Conservation (phyloP, 2,113 vertebrate species). For the Antidorcas marsupialis region DNA sequence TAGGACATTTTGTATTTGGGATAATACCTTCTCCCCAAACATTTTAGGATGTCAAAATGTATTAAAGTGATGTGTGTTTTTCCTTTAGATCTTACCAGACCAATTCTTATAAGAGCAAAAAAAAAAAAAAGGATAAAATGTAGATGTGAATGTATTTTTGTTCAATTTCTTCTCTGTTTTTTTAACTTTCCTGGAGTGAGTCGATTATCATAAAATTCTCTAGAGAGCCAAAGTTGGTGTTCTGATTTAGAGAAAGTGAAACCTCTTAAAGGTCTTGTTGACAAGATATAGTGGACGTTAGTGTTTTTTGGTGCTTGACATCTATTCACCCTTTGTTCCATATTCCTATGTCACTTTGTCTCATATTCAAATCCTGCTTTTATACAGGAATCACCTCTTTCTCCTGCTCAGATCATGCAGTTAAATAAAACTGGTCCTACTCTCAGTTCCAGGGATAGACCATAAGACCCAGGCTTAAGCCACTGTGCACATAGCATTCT, state of each 20-base stretch:
- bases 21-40: not conserved
- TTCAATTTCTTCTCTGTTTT: not conserved
- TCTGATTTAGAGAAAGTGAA: not conserved
- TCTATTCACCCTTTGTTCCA: not conserved
- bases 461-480: not conserved
- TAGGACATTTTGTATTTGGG: slow-evolving; percentile 5
- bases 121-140: not conserved
- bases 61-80: slow-evolving; percentile 17
- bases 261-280: not conserved
- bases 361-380: not conserved
- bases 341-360: not conserved
- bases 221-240: not conserved
- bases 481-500: not conserved
- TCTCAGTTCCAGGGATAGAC: not conserved
- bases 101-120: not conserved
- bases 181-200: not conserved
- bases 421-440: not conserved
- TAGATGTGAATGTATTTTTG: slow-evolving; percentile 27
- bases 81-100: not conserved
- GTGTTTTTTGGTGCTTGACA: not conserved
- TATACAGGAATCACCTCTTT: not conserved
- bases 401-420: not conserved
- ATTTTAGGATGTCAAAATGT: slow-evolving; percentile 24
- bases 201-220: not conserved
- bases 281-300: not conserved